phyloP scores from a whole-genome alignment of 2,797 vertebrate species.

The Peromyscus eremicus region DNA sequence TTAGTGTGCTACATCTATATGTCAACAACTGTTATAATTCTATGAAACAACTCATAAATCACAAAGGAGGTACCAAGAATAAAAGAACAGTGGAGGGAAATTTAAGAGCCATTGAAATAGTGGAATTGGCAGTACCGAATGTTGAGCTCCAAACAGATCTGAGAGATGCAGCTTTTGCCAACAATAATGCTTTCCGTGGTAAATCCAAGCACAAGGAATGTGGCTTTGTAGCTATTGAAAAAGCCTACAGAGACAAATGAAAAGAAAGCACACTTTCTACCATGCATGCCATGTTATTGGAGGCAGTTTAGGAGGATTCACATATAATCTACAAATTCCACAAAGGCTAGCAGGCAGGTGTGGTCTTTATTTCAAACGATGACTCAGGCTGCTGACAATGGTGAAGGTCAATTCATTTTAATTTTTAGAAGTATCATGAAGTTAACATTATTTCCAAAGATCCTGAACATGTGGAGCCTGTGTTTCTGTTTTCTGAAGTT shows the following conservation, averaged over 20 bases:
- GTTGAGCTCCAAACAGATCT: constrained; percentile 36
- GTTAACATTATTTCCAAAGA: constrained; percentile 6
- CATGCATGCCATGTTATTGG: neutral
- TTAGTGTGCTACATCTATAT: neutral
- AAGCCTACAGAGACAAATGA: constrained; percentile 8
- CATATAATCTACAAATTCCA: neutral
- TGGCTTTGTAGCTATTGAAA: neutral
- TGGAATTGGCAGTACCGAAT: constrained; percentile 54
- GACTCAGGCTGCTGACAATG: constrained; percentile 23
- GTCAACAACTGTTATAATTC: constrained; percentile 17
- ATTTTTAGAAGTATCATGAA: constrained; percentile 40
- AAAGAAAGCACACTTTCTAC: neutral
- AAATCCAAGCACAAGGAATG: constrained; percentile 43
- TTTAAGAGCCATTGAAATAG: constrained; percentile 56
- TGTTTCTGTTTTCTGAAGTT: constrained; percentile 39
- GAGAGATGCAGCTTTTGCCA: constrained; percentile 67
- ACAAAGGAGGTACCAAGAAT: constrained; percentile 60
- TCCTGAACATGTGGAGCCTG: neutral
- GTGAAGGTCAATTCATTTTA: constrained; percentile 37
- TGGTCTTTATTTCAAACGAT: constrained; percentile 40
- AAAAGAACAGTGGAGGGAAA: constrained; percentile 51
- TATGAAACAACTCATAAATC: constrained; percentile 51
- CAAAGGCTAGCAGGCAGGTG: neutral
- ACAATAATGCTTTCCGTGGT: constrained; percentile 48
- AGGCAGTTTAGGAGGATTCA: constrained; percentile 41